Evolutionary conservation across 2,888 invertebrate genomes (phyloP).

Genomic region (Ornithoptera alexandrae): DNA sequence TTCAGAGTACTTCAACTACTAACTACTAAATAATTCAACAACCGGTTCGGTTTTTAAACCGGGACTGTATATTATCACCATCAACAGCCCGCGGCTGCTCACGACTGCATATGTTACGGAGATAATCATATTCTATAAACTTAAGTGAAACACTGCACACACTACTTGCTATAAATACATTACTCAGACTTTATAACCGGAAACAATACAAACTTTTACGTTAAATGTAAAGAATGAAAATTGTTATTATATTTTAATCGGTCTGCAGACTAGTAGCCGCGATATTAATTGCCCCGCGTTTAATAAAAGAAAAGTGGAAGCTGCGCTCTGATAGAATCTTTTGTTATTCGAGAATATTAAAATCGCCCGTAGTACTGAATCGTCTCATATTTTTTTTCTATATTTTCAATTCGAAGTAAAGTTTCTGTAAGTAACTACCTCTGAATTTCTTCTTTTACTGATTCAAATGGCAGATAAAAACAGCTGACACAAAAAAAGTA

Average conservation of each 20-base stretch:
- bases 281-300: slow-evolving; percentile 24
- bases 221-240: background rate
- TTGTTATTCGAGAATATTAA: slow-evolving; percentile 29
- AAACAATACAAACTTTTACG: background rate
- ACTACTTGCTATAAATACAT: too few relatives aligned
- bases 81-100: too few relatives aligned
- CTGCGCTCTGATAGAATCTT: slow-evolving; percentile 25
- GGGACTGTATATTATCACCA: too few relatives aligned
- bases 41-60: too few relatives aligned
- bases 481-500: background rate
- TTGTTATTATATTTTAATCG: slow-evolving; percentile 11
- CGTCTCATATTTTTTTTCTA: slow-evolving; percentile 13
- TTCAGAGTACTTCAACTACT: too few relatives aligned
- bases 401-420: slow-evolving; percentile 27
- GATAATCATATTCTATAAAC: too few relatives aligned
- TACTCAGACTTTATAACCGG: background rate
- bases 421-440: slow-evolving; percentile 19
- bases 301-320: slow-evolving; percentile 20
- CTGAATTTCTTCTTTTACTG: slow-evolving; percentile 8
- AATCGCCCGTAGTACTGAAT: slow-evolving; percentile 25
- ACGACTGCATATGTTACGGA: too few relatives aligned
- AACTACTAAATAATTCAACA: too few relatives aligned
- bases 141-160: too few relatives aligned
- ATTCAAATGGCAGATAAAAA: slow-evolving; percentile 6
- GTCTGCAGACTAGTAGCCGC: slow-evolving; percentile 10